Conservation (phyloP, 2,888 invertebrate species). For the Aporophyla lueneburgensis region DNA sequence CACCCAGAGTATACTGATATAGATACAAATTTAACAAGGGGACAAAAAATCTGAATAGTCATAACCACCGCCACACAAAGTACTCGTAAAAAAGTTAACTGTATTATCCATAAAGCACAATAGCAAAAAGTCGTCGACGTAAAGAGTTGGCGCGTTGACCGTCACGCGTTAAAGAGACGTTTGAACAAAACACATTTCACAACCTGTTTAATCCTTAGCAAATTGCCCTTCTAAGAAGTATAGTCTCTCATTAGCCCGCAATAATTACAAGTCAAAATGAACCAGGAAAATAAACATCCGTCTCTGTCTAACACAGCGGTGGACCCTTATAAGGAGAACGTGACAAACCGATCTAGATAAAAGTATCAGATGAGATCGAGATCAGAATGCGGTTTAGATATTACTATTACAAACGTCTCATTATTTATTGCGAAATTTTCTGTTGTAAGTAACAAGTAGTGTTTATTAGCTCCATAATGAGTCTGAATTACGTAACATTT, state of each 20-base stretch:
- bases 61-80: conserved; percentile 38
- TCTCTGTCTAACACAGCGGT: conserved; percentile 73
- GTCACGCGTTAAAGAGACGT: conserved; percentile 52
- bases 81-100: conserved; percentile 59
- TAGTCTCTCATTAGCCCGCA: conserved; percentile 79
- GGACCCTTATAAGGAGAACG: conserved; percentile 72
- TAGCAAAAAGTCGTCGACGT: conserved; percentile 50
- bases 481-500: conserved; percentile 62
- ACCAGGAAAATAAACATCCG: conserved; percentile 74
- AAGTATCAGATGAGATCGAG: conserved; percentile 83
- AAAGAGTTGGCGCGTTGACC: conserved; percentile 50
- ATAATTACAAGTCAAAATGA: conserved; percentile 82
- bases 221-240: conserved; percentile 79
- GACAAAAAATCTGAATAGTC: conserved; percentile 43
- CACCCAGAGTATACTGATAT: conserved; percentile 25
- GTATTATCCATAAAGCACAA: conserved; percentile 55
- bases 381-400: conserved; percentile 82
- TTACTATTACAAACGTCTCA: conserved; percentile 82
- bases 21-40: conserved; percentile 21
- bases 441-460: conserved; percentile 71
- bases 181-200: conserved; percentile 67
- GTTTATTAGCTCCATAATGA: conserved; percentile 73
- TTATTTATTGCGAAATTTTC: conserved; percentile 83
- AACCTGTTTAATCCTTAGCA: conserved; percentile 73
- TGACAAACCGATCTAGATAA: conserved; percentile 85